A percentile compares a stretch with the other conserved stretches of the same genome.
These are phyloP conservation scores for Typhlomys cinereus DNA, from an alignment of 2,113 vertebrate genomes.

Conservation along the genomic window DNA sequence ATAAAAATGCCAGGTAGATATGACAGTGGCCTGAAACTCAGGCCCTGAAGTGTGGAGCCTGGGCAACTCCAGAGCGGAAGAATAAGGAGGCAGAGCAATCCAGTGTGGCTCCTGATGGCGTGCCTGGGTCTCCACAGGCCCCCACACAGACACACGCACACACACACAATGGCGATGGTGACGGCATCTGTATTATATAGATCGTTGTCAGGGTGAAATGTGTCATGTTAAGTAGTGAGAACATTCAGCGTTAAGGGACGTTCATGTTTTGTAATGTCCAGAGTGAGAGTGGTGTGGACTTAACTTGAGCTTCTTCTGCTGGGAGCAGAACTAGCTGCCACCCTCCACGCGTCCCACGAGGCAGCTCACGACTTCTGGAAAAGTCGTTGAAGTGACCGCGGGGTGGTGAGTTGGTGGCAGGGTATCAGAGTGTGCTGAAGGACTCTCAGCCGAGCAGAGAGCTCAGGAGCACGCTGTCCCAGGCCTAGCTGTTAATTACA, in stretches of 20 bases:
- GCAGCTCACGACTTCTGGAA: neutral
- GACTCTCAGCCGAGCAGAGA: neutral
- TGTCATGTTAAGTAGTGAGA: neutral
- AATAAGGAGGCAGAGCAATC: no score
- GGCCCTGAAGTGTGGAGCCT: no score
- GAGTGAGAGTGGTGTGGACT: neutral
- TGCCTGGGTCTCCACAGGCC: no score
- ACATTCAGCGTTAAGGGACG: neutral
- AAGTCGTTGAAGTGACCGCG: neutral
- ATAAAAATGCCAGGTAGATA: no score
- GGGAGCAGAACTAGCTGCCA: neutral
- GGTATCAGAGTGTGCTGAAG: neutral
- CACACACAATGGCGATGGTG: fast-evolving
- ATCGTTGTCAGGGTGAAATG: neutral
- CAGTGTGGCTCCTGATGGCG: no score
- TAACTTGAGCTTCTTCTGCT: neutral
- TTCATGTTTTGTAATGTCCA: constrained; percentile 10
- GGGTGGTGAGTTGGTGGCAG: neutral
- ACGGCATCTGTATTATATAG: neutral
- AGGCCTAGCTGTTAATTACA: neutral
- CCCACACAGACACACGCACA: no score
- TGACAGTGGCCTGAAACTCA: no score
- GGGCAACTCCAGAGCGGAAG: no score
- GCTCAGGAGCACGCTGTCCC: neutral
- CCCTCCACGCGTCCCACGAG: neutral